Evolutionary conservation across 2,888 invertebrate genomes (phyloP).

Genomic region (Phorcus lineatus): DNA sequence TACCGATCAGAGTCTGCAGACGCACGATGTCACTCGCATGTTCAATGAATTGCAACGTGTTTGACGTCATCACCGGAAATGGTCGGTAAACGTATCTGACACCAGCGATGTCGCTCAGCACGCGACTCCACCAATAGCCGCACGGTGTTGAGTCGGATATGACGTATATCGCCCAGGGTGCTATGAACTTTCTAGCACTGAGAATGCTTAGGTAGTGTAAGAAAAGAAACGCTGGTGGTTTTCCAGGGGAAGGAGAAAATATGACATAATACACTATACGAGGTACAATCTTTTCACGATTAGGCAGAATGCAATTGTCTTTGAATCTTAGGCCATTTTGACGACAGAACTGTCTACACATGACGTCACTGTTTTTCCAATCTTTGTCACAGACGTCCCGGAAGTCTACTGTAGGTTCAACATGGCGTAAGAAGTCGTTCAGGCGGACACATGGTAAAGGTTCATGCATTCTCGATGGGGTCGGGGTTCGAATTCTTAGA

Average conservation of each 20-base stretch:
- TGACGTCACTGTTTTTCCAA: background rate
- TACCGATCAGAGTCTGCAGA: conserved; percentile 38
- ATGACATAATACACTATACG: conserved; percentile 41
- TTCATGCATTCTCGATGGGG: no score
- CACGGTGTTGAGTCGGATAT: conserved; percentile 39
- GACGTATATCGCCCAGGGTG: conserved; percentile 37
- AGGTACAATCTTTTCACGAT: conserved; percentile 7
- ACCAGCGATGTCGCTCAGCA: conserved; percentile 34
- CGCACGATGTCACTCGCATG: conserved; percentile 42
- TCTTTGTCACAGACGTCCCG: background rate
- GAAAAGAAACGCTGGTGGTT: conserved; percentile 32
- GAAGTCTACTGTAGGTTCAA: background rate
- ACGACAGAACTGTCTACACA: background rate
- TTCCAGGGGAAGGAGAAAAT: conserved; percentile 31
- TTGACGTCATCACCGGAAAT: background rate
- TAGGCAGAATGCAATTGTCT: background rate
- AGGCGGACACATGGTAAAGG: background rate
- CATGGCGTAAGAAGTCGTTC: background rate
- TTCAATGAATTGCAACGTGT: background rate
- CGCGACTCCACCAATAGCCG: conserved; percentile 40
- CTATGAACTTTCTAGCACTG: conserved; percentile 34
- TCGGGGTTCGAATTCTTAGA: no score
- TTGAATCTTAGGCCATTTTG: background rate
- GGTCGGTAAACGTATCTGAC: conserved; percentile 34
- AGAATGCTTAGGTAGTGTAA: conserved; percentile 38